Base-by-base conservation (phyloP, 2,888 invertebrate genomes). In the Nasonovia ribisnigri region DNA sequence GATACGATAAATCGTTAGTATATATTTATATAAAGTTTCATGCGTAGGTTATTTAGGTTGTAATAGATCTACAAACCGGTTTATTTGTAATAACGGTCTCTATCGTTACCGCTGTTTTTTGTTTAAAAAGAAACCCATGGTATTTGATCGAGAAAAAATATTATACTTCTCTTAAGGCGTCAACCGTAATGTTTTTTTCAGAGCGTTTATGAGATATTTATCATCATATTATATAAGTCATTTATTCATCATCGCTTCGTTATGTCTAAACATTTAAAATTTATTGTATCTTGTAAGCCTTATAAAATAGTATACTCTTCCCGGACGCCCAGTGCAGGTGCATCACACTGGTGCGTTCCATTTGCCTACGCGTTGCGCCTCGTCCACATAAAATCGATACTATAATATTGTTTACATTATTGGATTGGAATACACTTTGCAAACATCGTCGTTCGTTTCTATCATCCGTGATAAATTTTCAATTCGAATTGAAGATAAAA, bases 361-460 rank as follows among this genome's bases (percentile, higher is more conserved):
- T 90, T 93, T 93, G 93, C 93, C 90, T 93, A 93, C 42, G 13
- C 42, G 10, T 93, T 90, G 90, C 84, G 93, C 93, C 93, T 93
- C 67, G 29, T 90, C 26, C 26, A 46, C n/a, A 48, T n/a, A n/a
- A 77, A 84, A 54, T 77, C 29, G n/a, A n/a, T 60, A 11, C 60
- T 13, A 36, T 8, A 60, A 20, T 84, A 36, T 57, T 48, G 20
- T 87, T 87, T n/a, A 20, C 36, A 77, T 77, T 77, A 77, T 77
- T 77, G 36, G 36, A 36, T 13, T 87, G 46, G 20, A n/a, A 87
- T 48, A n/a, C n/a, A 87, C 48, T 48, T 29, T 86, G 43, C 16
- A 6, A 46, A 77, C 6, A 42, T 77, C 16, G 13, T 42, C n/a
- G 51, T 77, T 90, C 51, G 26, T 67, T 67, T 51, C 13, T 42